phyloP scores from a whole-genome alignment of 2,888 invertebrate genomes.

The Noctua comes region DNA sequence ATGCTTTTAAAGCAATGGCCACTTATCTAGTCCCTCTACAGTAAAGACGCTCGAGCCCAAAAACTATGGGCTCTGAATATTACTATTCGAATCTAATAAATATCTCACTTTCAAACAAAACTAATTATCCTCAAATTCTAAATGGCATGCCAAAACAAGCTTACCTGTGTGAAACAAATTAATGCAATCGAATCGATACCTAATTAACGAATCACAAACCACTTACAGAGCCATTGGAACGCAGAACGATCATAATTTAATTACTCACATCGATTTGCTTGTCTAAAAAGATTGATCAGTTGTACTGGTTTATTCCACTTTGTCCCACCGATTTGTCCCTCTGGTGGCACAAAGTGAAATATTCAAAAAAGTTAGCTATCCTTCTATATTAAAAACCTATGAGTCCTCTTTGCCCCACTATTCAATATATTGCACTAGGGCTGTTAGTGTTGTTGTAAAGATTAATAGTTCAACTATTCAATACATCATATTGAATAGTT shows the following conservation, averaged over 20 bases:
- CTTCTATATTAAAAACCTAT: too few species aligned
- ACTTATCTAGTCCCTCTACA: not conserved
- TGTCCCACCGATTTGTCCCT: not conserved
- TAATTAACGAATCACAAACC: slow-evolving; percentile 49
- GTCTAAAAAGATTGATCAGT: slow-evolving; percentile 51
- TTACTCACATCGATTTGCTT: slow-evolving; percentile 51
- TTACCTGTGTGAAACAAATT: slow-evolving; percentile 10
- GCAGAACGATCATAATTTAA: slow-evolving; percentile 55
- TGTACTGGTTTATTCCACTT: not conserved
- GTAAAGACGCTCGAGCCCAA: not conserved
- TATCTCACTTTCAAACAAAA: slow-evolving; percentile 4
- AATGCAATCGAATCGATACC: slow-evolving; percentile 42
- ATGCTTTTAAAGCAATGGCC: not conserved
- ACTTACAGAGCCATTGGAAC: slow-evolving; percentile 35
- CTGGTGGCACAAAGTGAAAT: not conserved
- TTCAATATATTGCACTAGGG: too few species aligned
- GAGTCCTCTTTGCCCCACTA: too few species aligned
- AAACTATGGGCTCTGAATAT: too few species aligned
- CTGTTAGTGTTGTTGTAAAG: too few species aligned
- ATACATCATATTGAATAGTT: too few species aligned
- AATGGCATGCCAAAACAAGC: slow-evolving; percentile 26
- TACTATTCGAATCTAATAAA: not conserved
- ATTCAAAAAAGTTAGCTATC: too few species aligned
- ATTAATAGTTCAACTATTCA: too few species aligned
- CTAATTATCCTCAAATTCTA: slow-evolving; percentile 27